Conservation (phyloP, 2,888 invertebrate genomes). For the Idaea biselata region DNA sequence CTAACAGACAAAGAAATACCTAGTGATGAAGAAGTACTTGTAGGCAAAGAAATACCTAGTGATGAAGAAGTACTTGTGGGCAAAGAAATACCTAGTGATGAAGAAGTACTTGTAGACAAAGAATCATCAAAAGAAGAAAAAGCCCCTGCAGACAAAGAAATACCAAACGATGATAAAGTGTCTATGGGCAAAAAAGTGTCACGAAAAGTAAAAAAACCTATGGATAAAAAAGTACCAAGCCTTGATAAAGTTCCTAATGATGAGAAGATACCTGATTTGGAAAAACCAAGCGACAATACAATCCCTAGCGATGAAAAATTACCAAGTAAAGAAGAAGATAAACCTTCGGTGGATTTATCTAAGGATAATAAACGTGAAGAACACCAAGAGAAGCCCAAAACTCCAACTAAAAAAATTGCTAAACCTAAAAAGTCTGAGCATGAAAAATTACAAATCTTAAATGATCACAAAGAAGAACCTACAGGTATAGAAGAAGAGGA, state of each 20-base stretch:
- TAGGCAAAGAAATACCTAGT: not conserved
- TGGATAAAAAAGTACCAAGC: not conserved
- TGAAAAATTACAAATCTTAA: conserved; percentile 22
- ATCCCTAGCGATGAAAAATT: not conserved
- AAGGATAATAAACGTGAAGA: not conserved
- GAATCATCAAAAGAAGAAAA: not conserved
- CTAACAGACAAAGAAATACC: not conserved
- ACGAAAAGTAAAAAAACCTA: not conserved
- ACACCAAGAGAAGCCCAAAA: conserved; percentile 1
- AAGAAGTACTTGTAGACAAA: not conserved
- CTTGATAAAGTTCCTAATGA: not conserved
- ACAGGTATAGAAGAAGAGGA: not conserved
- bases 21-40: not conserved
- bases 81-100: not conserved
- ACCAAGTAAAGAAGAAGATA: not conserved
- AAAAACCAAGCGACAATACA: not conserved
- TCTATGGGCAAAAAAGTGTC: not conserved
- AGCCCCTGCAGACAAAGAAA: not conserved
- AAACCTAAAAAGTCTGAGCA: conserved; percentile 41
- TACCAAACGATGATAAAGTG: not conserved
- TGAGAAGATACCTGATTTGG: not conserved
- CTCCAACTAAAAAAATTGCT: conserved; percentile 29
- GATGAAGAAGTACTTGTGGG: not conserved
- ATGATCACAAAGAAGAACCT: not conserved
- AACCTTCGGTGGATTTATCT: not conserved